Evolutionary conservation across 2,113 vertebrate species (phyloP).

Genomic region (Hemicordylus capensis): DNA sequence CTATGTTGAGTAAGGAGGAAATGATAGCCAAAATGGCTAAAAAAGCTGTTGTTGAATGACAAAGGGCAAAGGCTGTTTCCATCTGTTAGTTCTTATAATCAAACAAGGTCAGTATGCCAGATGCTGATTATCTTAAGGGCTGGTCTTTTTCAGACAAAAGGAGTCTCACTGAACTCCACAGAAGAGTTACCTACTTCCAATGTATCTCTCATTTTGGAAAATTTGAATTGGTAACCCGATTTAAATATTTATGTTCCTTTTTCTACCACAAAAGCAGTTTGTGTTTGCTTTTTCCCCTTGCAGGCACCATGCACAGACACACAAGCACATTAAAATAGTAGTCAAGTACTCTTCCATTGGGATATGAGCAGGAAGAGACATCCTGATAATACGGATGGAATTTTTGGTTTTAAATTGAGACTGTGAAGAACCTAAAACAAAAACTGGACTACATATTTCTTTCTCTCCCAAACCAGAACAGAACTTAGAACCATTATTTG

Average conservation of each 20-base stretch:
- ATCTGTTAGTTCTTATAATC: background rate
- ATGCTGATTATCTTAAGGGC: background rate
- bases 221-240: background rate
- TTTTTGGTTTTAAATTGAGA: background rate
- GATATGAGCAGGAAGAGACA: background rate
- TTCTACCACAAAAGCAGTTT: background rate
- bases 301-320: background rate
- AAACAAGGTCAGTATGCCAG: background rate
- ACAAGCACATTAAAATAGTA: background rate
- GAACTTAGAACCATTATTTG: background rate
- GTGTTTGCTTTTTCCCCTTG: background rate
- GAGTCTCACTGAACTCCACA: background rate
- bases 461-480: background rate
- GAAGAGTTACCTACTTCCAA: background rate
- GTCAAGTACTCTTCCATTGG: background rate
- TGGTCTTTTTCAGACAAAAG: background rate
- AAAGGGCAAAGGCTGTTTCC: background rate
- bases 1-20: constrained; percentile 34
- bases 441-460: background rate
- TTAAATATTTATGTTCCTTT: background rate
- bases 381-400: background rate
- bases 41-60: background rate
- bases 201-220: background rate
- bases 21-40: background rate
- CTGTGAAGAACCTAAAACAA: background rate